phyloP scores from a whole-genome alignment of 2,888 invertebrate genomes.

The Nomada lathburiana region DNA sequence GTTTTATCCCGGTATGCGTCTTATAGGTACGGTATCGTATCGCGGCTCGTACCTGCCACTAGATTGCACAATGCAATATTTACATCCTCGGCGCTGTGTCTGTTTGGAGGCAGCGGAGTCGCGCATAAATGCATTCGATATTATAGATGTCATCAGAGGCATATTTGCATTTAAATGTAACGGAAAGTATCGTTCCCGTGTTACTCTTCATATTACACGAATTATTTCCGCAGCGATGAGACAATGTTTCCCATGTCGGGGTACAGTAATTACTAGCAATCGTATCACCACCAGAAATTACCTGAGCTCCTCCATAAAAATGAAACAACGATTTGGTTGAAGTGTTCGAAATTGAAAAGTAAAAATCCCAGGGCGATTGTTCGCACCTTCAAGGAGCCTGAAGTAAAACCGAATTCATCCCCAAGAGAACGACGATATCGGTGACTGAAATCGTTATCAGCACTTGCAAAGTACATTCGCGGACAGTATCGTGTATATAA shows the following conservation, averaged over 20 bases:
- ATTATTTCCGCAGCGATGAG: no score
- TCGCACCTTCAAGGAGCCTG: neutral
- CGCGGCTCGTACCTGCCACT: conserved; percentile 42
- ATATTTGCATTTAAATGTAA: neutral
- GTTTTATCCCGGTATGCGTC: conserved; percentile 42
- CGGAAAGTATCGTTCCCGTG: no score
- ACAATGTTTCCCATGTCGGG: no score
- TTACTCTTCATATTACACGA: no score
- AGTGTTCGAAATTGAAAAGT: no score
- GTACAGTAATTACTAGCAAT: no score
- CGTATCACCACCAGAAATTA: no score
- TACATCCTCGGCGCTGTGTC: conserved; percentile 20
- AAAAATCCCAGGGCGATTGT: neutral
- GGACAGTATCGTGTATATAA: conserved; percentile 31
- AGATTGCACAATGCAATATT: conserved; percentile 44
- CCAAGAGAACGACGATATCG: no score
- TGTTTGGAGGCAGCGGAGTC: neutral
- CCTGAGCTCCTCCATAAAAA: no score
- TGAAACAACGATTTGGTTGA: no score
- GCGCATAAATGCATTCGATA: neutral
- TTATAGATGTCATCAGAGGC: neutral
- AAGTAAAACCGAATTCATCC: neutral
- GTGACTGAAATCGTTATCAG: neutral
- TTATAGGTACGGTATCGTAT: conserved; percentile 46
- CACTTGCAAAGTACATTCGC: neutral